phyloP scores from a whole-genome alignment of 2,888 invertebrate species.

The Nebria brevicollis region DNA sequence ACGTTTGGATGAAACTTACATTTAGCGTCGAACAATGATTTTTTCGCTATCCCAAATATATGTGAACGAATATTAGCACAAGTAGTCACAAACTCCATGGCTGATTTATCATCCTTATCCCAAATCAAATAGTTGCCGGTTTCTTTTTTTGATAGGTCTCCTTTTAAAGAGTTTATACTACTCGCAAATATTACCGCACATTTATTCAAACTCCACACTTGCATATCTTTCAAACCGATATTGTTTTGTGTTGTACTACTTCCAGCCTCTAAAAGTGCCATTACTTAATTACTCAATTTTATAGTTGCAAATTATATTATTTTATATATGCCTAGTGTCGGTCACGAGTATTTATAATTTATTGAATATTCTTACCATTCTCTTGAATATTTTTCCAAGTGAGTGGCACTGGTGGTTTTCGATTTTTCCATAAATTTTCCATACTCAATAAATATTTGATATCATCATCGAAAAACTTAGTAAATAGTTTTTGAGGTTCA shows the following conservation, averaged over 20 bases:
- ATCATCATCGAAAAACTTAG: slow-evolving; percentile 94
- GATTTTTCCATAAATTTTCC: slow-evolving; percentile 93
- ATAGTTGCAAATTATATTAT: too few species aligned
- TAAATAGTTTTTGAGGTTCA: slow-evolving; percentile 85
- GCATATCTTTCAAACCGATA: slow-evolving; percentile 55
- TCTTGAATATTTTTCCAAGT: slow-evolving; percentile 77
- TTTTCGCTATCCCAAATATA: slow-evolving; percentile 88
- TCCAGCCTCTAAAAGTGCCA: slow-evolving; percentile 23
- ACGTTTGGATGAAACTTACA: slow-evolving; percentile 68
- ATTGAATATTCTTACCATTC: slow-evolving; percentile 67
- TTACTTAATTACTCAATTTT: too few species aligned
- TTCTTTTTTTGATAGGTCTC: slow-evolving; percentile 66
- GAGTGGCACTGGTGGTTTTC: slow-evolving; percentile 85
- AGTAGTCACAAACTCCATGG: slow-evolving; percentile 96
- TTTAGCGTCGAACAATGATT: slow-evolving; percentile 94
- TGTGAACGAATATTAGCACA: slow-evolving; percentile 93
- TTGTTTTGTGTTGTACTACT: slow-evolving; percentile 29
- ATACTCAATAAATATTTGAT: slow-evolving; percentile 93
- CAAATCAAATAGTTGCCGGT: slow-evolving; percentile 82
- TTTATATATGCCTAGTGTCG: too few species aligned
- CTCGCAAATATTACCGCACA: slow-evolving; percentile 73
- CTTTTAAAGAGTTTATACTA: slow-evolving; percentile 73
- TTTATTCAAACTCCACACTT: slow-evolving; percentile 60
- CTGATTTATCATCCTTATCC: slow-evolving; percentile 96
- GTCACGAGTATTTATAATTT: neutral